These are phyloP conservation scores for Oxyura jamaicensis DNA, from an alignment of 2,113 vertebrate genomes.

Conservation along the genomic window DNA sequence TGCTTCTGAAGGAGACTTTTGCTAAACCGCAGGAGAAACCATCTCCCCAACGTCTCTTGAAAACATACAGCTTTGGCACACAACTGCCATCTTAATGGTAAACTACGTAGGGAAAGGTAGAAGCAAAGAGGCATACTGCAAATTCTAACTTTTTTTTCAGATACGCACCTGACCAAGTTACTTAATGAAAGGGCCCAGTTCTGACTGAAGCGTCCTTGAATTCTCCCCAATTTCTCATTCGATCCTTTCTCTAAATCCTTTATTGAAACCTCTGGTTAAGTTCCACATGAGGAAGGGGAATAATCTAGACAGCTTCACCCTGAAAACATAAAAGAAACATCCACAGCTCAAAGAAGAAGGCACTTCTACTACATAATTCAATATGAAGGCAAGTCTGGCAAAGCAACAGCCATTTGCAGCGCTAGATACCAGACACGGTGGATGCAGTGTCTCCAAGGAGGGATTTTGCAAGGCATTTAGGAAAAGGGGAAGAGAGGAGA, in stretches of 20 bases:
- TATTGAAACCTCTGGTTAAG: neutral
- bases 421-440: neutral
- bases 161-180: neutral
- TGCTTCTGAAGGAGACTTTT: neutral
- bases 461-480: neutral
- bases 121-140: neutral
- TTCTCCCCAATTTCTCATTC: neutral
- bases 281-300: neutral
- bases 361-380: neutral
- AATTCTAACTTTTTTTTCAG: too few relatives aligned
- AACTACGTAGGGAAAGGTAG: neutral
- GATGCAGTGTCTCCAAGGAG: neutral
- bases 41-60: neutral
- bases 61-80: neutral
- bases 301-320: neutral
- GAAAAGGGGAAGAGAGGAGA: neutral
- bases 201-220: neutral
- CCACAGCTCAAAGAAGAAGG: neutral
- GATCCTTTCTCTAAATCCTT: neutral
- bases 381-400: neutral
- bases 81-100: neutral
- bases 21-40: neutral
- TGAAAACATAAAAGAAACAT: neutral
- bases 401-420: rapidly evolving
- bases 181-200: neutral